Evolutionary conservation across 1,140 invertebrate species (phyloP).

Genomic region (Thrips palmi): DNA sequence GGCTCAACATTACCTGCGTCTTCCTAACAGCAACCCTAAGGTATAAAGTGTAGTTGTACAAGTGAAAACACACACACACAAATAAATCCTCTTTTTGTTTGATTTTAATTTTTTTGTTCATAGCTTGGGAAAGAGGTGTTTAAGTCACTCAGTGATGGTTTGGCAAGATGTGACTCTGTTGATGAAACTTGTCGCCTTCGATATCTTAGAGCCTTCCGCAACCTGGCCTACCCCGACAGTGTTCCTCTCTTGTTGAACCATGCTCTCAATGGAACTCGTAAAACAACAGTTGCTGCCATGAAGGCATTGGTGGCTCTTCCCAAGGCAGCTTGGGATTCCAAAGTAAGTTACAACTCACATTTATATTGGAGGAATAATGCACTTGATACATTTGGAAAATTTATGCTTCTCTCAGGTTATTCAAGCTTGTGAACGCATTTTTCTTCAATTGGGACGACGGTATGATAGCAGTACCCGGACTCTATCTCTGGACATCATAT

Average conservation of each 20-base stretch:
- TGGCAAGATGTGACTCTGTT: conserved; percentile 27
- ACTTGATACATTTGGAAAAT: neutral
- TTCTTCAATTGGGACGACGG: conserved; percentile 40
- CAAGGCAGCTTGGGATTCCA: conserved; percentile 23
- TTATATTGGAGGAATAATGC: conserved; percentile 10
- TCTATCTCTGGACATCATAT: conserved; percentile 49
- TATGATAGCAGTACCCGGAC: conserved; percentile 52
- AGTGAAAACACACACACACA: conserved; percentile 10
- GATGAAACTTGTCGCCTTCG: conserved; percentile 33
- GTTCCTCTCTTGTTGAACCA: conserved; percentile 35
- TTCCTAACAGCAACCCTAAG: conserved; percentile 12
- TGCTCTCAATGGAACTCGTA: conserved; percentile 27
- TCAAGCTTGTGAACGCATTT: conserved; percentile 31
- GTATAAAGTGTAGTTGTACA: conserved; percentile 7
- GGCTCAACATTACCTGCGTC: conserved; percentile 14
- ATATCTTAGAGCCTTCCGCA: conserved; percentile 45
- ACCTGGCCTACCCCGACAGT: conserved; percentile 34
- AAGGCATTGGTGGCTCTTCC: conserved; percentile 39
- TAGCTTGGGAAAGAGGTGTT: conserved; percentile 27
- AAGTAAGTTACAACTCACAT: no score
- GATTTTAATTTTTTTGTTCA: conserved; percentile 14
- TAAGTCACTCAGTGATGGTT: conserved; percentile 27
- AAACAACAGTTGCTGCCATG: conserved; percentile 39
- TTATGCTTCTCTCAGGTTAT: no score
- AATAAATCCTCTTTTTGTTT: conserved; percentile 9